phyloP scores from a whole-genome alignment of 2,113 vertebrate species.

The Platysternon megacephalum region DNA sequence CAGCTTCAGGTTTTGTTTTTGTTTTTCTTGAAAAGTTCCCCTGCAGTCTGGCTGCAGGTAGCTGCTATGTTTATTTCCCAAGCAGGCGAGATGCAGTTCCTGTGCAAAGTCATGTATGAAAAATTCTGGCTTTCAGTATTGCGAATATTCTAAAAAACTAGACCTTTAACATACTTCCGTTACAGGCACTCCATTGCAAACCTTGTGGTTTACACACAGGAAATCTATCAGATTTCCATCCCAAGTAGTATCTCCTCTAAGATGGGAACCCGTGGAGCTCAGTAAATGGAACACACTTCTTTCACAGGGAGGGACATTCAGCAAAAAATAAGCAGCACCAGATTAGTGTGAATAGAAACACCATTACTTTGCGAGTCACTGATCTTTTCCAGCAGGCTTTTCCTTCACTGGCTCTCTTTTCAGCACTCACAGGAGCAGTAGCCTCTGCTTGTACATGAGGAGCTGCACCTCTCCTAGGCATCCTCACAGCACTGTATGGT shows the following conservation, averaged over 20 bases:
- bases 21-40: neutral
- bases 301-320: neutral
- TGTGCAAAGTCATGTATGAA: constrained; percentile 48
- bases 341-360: neutral
- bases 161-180: constrained; percentile 21
- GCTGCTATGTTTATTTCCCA: neutral
- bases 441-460: neutral
- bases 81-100: neutral
- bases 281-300: neutral
- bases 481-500: neutral
- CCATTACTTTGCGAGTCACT: neutral
- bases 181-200: neutral
- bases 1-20: neutral
- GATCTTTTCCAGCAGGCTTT: neutral
- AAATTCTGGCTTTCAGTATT: constrained; percentile 17
- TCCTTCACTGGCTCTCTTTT: neutral
- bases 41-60: accelerated
- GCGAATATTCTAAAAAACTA: constrained; percentile 59
- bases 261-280: neutral
- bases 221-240: accelerated
- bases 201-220: neutral
- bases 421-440: neutral
- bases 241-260: accelerated
- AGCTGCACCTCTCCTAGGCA: neutral
- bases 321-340: neutral